These are phyloP conservation scores for Atopsyche davidsoni DNA, from an alignment of 1,140 invertebrate species.

Conservation along the genomic window DNA sequence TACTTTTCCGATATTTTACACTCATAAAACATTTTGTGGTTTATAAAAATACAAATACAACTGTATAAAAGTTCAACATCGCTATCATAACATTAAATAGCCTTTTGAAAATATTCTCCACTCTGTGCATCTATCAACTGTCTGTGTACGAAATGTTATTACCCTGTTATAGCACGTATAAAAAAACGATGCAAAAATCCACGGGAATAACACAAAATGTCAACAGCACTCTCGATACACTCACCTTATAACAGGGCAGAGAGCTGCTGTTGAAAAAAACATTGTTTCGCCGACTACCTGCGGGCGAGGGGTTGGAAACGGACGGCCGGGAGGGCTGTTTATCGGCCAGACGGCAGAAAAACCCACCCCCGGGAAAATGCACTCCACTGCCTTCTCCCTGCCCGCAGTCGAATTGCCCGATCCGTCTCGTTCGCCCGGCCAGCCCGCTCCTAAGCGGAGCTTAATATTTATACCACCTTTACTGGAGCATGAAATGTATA, in stretches of 20 bases:
- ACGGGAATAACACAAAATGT: not conserved
- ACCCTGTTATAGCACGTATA: too few species aligned
- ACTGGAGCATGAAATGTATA: not conserved
- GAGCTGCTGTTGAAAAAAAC: not conserved
- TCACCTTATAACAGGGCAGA: not conserved
- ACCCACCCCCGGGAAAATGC: constrained; percentile 6
- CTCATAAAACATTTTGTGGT: too few species aligned
- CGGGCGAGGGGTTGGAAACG: not conserved
- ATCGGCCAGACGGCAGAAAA: constrained; percentile 16
- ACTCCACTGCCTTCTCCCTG: constrained; percentile 6
- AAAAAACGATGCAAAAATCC: not conserved
- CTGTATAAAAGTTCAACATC: too few species aligned
- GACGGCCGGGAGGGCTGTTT: not conserved
- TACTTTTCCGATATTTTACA: too few species aligned
- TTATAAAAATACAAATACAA: too few species aligned
- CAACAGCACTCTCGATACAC: not conserved
- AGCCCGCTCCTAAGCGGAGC: too few species aligned
- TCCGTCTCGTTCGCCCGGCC: constrained; percentile 2
- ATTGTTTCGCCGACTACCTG: not conserved
- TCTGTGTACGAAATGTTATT: too few species aligned
- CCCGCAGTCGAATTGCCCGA: not conserved
- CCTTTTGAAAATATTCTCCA: too few species aligned
- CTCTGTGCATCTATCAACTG: too few species aligned
- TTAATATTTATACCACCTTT: not conserved
- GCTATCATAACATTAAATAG: too few species aligned